Base-by-base conservation (phyloP, 2,797 vertebrate genomes). In the Rhinatrema bivittatum region DNA sequence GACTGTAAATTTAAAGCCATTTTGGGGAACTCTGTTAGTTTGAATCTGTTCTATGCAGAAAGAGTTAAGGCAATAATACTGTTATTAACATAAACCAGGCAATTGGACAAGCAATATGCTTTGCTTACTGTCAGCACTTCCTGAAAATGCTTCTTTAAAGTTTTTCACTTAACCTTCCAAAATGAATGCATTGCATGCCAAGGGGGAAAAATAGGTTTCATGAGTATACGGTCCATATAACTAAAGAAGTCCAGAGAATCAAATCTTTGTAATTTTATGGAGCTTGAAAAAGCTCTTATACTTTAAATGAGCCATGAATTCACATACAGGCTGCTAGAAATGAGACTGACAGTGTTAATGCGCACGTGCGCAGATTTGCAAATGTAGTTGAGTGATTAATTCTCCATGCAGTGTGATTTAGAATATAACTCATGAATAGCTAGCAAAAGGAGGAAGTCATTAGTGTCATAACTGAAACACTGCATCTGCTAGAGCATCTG, bases 361-460 rank as follows among this genome's bases (percentile, higher is more conserved):
- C 7, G 35, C 5, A 36, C 16, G 6, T 20, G 18, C 2, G 19
- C 0, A 14, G 12, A 32, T 0, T 42, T 47, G 12, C 1, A 50
- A 31, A 42, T 16, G 9, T 2, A 24, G n/a, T 25, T 29, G 10
- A 10, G 2, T 40, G 42, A 32, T 43, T 5, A 28, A 5, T 27
- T 34, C 29, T 24, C 21, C 15, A 7, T 40, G 2, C 5, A 26
- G 9, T 10, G 2, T 61, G 37, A 34, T 42, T 47, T 56, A 33
- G 6, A n/a, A 64, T 23, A 26, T 42, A 37, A 10, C 5, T 25
- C 10, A 47, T 9, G 31, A 25, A 34, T 19, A 46, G 8, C 4
- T 10, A 50, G 16, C 3, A 36, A 39, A 48, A 46, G 34, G n/a
- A 52, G n/a, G 25, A 39, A 24, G 23, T 10, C 56, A 29, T 51